Evolutionary conservation across 2,888 invertebrate species (phyloP), one percentile per base, ranked within the genome.

Genomic region (Orthonevra nobilis): DNA sequence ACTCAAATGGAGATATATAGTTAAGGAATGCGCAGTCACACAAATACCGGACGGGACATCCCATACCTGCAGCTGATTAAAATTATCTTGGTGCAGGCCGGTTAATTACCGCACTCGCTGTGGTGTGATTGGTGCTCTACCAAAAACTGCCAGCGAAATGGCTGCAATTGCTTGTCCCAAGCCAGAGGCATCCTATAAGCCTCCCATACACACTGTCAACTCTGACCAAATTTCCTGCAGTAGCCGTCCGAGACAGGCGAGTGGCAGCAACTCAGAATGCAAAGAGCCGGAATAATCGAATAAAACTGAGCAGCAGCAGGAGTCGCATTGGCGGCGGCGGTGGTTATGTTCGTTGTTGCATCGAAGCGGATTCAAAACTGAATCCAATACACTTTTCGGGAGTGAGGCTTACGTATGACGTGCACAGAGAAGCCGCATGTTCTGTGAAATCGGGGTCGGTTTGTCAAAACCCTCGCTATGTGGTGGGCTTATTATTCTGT

Each of bases 41-140:
- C n/a, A 30, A 15, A 23, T n/a, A n/a, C n/a, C n/a, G n/a, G n/a
- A n/a, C n/a, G n/a, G n/a, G n/a, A 44, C 30, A 10, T 17, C 28
- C 36, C n/a, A 32, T 42, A 68, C 68, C 64, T 77, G 70, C 70
- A 77, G 58, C 70, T 77, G 77, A 77, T 77, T 77, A 70, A 77
- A 70, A 77, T 77, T 77, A 77, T 77, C 77, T 70, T 77, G 70
- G 70, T 77, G 77, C 77, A 77, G n/a, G 70, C 70, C 77, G 77
- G 77, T 77, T 77, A 77, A 77, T 77, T 77, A 77, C 70, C 77
- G 77, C 70, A 70, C 64, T 77, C 70, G 70, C 58, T 77, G 70
- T 52, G 70, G 70, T 70, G 14, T 42, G 34, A 54, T 52, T 64
- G 70, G 70, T 64, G 60, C 54, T 60, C 64, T 54, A 44, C 50